Evolutionary conservation across 2,797 vertebrate species (phyloP).

Genomic region (Diceros bicornis): DNA sequence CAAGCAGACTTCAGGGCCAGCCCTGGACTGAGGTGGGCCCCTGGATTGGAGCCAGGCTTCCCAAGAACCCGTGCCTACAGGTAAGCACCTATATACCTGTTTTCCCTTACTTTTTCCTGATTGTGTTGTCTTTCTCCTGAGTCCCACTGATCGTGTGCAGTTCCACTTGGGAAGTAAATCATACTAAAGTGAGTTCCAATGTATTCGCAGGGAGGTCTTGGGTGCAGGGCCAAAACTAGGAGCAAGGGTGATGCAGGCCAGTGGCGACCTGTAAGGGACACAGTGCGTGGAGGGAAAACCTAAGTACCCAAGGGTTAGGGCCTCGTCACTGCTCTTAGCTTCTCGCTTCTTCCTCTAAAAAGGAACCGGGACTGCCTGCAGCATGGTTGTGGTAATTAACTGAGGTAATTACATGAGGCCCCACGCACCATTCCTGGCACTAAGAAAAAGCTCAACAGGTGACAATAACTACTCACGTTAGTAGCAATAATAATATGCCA

Average conservation of each 20-base stretch:
- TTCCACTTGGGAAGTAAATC: background rate
- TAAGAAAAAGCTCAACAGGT: too few relatives aligned
- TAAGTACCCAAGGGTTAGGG: background rate
- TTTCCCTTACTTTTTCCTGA: background rate
- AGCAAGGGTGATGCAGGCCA: background rate
- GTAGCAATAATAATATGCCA: fast-evolving
- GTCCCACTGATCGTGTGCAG: background rate
- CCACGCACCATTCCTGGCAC: background rate
- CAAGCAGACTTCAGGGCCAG: background rate
- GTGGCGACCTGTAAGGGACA: background rate
- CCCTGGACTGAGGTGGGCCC: background rate
- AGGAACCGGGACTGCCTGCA: background rate
- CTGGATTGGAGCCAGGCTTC: background rate
- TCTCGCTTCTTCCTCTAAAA: background rate
- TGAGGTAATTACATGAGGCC: background rate
- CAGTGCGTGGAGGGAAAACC: background rate
- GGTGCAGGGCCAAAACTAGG: background rate
- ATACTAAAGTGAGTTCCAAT: background rate
- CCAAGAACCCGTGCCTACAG: background rate
- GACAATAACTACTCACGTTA: fast-evolving
- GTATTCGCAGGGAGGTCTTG: too few relatives aligned
- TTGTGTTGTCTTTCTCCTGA: background rate
- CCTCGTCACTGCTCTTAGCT: background rate
- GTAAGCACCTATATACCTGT: background rate
- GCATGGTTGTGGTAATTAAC: background rate